Base-by-base conservation (phyloP, 2,113 vertebrate genomes). In the Rhegmatorhina hoffmannsi region DNA sequence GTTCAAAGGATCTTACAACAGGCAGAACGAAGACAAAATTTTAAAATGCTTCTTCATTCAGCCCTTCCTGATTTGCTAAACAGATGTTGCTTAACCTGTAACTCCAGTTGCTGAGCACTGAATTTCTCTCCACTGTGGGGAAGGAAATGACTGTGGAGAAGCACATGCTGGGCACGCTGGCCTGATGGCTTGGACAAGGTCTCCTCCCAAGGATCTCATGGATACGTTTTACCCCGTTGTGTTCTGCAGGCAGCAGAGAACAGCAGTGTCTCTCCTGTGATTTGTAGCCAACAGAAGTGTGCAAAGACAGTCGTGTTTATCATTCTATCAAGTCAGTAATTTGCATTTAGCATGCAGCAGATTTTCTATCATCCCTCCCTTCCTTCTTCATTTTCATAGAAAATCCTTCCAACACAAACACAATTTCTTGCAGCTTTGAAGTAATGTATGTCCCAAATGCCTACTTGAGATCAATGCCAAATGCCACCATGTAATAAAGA, bases 241-340 rank as follows among this genome's bases (percentile, higher is more conserved):
- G 26, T 10, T 21, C 20, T 72, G 43, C 62, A 75, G 25, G 50
- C 11, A 33, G 46, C 13, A 23, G n/a, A 44, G 50, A 49, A 1
- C 36, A 62, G 67, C 50, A 25, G 46, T 6, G 36, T 7, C 20
- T 16, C 10, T 9, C 0, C 0, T 1, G 10, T 62, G 63, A 7
- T 36, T 50, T 26, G 56, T 40, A 53, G 47, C 67, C 67, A 33
- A 5, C 25, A 15, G 11, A 53, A 75, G n/a, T 15, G 40, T 84
- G 60, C 52, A 66, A 18, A 62, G 78, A 16, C 26, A 38, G 47
- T 62, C 69, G 34, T 77, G 31, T 31, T 85, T 40, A 24, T 59
- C 38, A 2, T 26, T 8, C 1, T 33, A 44, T 29, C 29, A 13
- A 46, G 55, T 23, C 44, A 75, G 33, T 33, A 44, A 62, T 62